These are phyloP conservation scores for Nomada ferruginata DNA, from an alignment of 2,888 invertebrate genomes.

Conservation along the genomic window DNA sequence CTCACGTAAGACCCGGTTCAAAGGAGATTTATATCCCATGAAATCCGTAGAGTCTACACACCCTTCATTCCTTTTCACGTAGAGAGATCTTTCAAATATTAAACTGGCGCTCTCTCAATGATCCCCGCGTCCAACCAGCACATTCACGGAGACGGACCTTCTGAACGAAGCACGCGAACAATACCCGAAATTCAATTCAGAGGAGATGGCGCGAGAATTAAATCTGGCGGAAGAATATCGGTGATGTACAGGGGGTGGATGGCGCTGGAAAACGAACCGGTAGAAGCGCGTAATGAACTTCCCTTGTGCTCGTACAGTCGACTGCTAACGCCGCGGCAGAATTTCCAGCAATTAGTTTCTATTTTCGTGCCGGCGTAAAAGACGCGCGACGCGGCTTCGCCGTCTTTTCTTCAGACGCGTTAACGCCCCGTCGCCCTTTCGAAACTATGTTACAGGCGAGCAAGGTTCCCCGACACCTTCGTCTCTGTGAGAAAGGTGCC, in stretches of 20 bases:
- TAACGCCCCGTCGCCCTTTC: neutral
- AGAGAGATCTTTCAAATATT: conserved; percentile 13
- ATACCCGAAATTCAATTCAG: conserved; percentile 33
- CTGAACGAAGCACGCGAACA: conserved; percentile 13
- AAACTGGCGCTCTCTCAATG: conserved; percentile 1
- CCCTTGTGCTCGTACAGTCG: conserved; percentile 17
- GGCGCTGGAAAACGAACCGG: conserved; percentile 32
- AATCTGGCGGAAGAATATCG: conserved; percentile 32
- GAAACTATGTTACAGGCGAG: neutral
- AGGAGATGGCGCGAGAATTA: conserved; percentile 35
- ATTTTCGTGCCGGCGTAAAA: conserved; percentile 51
- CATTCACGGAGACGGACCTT: neutral
- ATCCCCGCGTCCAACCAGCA: neutral
- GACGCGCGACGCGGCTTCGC: conserved; percentile 31
- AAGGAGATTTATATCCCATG: conserved; percentile 16
- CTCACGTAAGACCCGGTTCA: conserved; percentile 16
- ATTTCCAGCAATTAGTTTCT: conserved; percentile 71
- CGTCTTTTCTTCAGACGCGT: conserved; percentile 25
- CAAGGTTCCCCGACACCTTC: neutral
- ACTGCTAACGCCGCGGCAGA: conserved; percentile 32
- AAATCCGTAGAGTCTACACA: conserved; percentile 2
- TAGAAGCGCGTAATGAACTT: conserved; percentile 59
- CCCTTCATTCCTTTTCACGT: neutral
- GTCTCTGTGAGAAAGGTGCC: neutral
- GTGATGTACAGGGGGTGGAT: neutral